phyloP scores from a whole-genome alignment of 1,140 invertebrate species.

The Augochlora pura region DNA sequence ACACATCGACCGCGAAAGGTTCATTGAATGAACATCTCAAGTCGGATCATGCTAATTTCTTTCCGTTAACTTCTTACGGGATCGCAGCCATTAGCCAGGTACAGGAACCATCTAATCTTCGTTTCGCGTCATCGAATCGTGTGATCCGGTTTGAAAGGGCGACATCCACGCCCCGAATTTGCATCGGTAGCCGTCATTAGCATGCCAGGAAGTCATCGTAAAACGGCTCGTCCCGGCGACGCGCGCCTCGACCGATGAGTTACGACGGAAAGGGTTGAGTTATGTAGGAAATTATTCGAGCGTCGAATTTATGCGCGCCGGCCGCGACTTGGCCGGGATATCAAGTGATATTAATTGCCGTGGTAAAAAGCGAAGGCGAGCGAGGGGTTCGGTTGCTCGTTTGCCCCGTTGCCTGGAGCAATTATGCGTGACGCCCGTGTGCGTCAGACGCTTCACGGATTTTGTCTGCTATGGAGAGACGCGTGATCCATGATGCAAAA shows the following conservation, averaged over 20 bases:
- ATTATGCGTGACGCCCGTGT: conserved; percentile 46
- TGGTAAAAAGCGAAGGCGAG: conserved; percentile 54
- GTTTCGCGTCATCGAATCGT: background rate
- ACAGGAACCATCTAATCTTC: background rate
- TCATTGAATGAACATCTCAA: no score
- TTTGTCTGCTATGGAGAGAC: background rate
- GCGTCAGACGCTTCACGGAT: conserved; percentile 27
- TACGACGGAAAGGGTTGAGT: conserved; percentile 73
- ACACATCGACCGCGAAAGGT: no score
- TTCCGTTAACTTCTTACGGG: no score
- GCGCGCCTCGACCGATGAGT: conserved; percentile 52
- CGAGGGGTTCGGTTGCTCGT: conserved; percentile 19
- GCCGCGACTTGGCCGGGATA: conserved; percentile 45
- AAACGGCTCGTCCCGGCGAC: conserved; percentile 26
- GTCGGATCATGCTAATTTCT: no score
- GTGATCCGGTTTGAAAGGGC: background rate
- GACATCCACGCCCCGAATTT: conserved; percentile 44
- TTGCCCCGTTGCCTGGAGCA: conserved; percentile 30
- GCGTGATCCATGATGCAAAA: background rate
- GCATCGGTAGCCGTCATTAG: conserved; percentile 62
- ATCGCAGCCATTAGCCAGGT: no score
- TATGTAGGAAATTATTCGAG: conserved; percentile 74
- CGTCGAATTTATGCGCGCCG: conserved; percentile 72
- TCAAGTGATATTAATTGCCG: conserved; percentile 74
- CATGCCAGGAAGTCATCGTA: conserved; percentile 59